Base-by-base conservation (phyloP, 2,888 invertebrate genomes). In the Kryphioiulus occultus region DNA sequence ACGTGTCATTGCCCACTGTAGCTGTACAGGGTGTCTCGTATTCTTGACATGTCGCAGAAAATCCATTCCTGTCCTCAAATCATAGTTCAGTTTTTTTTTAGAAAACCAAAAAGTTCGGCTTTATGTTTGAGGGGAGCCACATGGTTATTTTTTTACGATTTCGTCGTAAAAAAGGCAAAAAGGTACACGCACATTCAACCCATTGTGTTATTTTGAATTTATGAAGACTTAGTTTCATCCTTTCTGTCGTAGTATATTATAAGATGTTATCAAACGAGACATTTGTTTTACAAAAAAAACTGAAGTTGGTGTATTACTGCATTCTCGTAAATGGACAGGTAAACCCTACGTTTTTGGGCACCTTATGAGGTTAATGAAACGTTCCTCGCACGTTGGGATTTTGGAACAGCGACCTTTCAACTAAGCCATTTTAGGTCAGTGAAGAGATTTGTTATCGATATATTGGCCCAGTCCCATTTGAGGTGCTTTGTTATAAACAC, bases 181-280 rank as follows among this genome's bases (percentile, higher is more conserved):
- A 42, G 42, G 42, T 42, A 42, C 42, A 42, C 42, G 42, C 7
- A 42, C 42, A 42, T 42, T 4, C 42, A 42, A 7, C 42, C 42
- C 42, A n/a, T 42, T 42, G 1, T 47, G 59, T 59, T 17, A 47
- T 47, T 15, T 47, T 47, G 3, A 47, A 59, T 59, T 17, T 59
- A 59, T 59, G 59, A 59, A 59, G n/a, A 59, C n/a, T 1, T 59
- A n/a, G 19, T 59, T 59, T 59, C 15, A 59, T 19, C 3, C 59
- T 59, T 59, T n/a, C 59, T 59, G 59, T 59, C 59, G n/a, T n/a
- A n/a, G n/a, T n/a, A 59, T 59, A 59, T 59, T n/a, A 42, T n/a
- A n/a, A 59, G 59, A 59, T 59, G 59, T 1, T 59, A 59, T 59
- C 59, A n/a, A 59, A 59, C n/a, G 59, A 59, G n/a, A n/a, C n/a